These are phyloP conservation scores for Agrypnia vestita DNA, from an alignment of 1,140 invertebrate species.

Conservation along the genomic window DNA sequence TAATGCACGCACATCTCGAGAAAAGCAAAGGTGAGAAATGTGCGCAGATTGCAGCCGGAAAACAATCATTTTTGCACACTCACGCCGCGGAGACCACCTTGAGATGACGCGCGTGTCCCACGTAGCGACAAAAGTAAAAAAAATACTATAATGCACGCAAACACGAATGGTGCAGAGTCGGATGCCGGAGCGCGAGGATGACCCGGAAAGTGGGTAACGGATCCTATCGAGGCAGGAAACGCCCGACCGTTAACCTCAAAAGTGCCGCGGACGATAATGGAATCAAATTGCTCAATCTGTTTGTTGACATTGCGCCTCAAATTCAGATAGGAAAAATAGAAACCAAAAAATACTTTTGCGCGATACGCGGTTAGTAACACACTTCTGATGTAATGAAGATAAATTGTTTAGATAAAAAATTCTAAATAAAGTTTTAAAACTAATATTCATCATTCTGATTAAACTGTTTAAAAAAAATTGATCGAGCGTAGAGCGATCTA, in stretches of 20 bases:
- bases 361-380: too few species aligned
- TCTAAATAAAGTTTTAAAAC: too few species aligned
- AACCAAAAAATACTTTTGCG: not conserved
- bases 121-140: not conserved
- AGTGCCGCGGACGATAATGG: not conserved
- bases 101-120: constrained; percentile 3
- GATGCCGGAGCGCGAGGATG: not conserved
- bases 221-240: constrained; percentile 22
- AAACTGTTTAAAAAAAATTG: too few species aligned
- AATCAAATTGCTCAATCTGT: constrained; percentile 2
- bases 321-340: not conserved
- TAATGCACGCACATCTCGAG: not conserved
- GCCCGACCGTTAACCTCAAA: constrained; percentile 21
- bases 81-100: not conserved
- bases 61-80: not conserved
- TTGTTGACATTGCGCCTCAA: not conserved
- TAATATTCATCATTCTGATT: too few species aligned
- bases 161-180: too few species aligned
- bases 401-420: too few species aligned
- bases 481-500: too few species aligned
- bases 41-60: constrained; percentile 5
- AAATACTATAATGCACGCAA: too few species aligned
- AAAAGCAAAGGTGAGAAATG: constrained; percentile 15
- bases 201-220: not conserved
- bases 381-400: not conserved